Conservation (phyloP, 2,797 vertebrate species). For the Sardinella longiceps region DNA sequence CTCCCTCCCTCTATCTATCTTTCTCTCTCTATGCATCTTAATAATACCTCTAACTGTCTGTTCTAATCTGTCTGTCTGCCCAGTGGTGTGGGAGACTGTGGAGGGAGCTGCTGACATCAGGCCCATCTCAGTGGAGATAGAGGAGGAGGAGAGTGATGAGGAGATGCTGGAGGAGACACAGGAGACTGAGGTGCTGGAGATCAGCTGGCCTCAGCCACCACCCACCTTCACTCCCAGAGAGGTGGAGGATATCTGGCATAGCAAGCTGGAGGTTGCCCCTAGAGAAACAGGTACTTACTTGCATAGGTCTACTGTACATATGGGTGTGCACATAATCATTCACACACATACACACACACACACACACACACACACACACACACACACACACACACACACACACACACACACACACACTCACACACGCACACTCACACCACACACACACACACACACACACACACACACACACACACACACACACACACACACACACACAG, state of each 20-base stretch:
- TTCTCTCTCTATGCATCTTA: background rate
- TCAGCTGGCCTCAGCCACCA: slow-evolving; percentile 42
- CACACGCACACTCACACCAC: slow-evolving; percentile 8
- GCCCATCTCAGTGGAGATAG: background rate
- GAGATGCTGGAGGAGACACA: slow-evolving; percentile 39
- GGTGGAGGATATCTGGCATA: slow-evolving; percentile 66
- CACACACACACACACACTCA: slow-evolving; percentile 14
- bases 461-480: background rate
- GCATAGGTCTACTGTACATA: background rate
- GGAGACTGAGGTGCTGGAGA: slow-evolving; percentile 36
- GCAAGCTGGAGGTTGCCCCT: slow-evolving; percentile 57
- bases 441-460: background rate
- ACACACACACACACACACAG: slow-evolving; percentile 6
- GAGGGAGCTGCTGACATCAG: background rate
- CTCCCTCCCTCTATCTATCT: background rate
- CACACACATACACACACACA: background rate
- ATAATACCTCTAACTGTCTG: background rate
- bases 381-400: background rate
- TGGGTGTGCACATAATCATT: background rate
- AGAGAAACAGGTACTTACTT: slow-evolving; percentile 45
- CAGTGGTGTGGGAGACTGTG: background rate
- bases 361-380: slow-evolving; percentile 6
- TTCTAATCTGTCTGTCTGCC: background rate
- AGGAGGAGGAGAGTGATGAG: slow-evolving; percentile 35
- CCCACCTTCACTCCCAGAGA: slow-evolving; percentile 43